phyloP scores from a whole-genome alignment of 53 echinoderm and acorn worm species.

The Hippasteria phrygiana region DNA sequence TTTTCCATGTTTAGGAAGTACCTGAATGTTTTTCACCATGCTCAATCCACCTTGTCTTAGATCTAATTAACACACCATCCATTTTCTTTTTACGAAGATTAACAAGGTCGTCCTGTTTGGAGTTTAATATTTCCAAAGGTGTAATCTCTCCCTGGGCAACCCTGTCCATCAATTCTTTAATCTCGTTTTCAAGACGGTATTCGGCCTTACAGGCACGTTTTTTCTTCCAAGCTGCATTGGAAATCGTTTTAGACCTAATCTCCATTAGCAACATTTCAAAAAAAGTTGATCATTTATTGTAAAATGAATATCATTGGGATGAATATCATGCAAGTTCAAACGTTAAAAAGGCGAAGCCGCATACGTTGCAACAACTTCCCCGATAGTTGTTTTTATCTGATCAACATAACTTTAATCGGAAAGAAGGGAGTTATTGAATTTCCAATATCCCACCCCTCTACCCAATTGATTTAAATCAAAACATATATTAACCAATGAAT shows the following conservation, averaged over 20 bases:
- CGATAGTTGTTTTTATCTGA: neutral
- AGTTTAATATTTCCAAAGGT: neutral
- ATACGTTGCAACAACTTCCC: neutral
- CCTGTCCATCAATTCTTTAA: neutral
- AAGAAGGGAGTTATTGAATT: conserved; percentile 39
- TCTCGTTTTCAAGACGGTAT: neutral
- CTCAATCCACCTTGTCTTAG: conserved; percentile 1
- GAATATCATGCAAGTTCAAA: neutral
- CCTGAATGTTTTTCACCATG: conserved; percentile 1
- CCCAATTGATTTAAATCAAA: neutral
- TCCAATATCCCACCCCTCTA: conserved; percentile 47
- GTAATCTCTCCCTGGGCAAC: neutral
- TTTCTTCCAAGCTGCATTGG: conserved; percentile 19
- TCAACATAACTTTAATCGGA: neutral
- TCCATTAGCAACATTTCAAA: conserved; percentile 23
- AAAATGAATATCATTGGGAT: conserved; percentile 15
- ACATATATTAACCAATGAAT: conserved; percentile 16
- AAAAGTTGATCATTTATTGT: neutral
- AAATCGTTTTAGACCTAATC: conserved; percentile 19
- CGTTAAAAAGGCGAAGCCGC: neutral
- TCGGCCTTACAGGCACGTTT: neutral
- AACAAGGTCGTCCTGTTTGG: neutral
- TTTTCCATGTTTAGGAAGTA: conserved; percentile 18
- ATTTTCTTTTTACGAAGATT: conserved; percentile 5
- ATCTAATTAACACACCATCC: neutral